A percentile compares a stretch with the other conserved stretches of the same genome.
Evolutionary conservation across 2,888 invertebrate species (phyloP).

Genomic region (Netelia fuscicornis): DNA sequence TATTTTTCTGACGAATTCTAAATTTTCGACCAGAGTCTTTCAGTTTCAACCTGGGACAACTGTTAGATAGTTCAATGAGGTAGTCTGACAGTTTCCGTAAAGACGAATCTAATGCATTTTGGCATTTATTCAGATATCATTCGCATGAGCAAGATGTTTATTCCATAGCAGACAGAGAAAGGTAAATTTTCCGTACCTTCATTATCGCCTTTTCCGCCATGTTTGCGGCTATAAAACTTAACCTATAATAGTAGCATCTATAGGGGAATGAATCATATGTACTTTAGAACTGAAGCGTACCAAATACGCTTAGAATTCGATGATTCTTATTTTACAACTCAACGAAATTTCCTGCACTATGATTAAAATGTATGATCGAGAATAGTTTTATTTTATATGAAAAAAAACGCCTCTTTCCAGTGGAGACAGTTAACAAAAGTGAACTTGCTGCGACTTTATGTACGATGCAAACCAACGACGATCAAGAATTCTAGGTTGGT

Average conservation of each 20-base stretch:
- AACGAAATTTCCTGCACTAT: background rate
- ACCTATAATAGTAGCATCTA: slow-evolving; percentile 67
- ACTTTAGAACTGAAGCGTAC: background rate
- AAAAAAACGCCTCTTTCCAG: slow-evolving; percentile 8
- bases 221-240: slow-evolving; percentile 67
- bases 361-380: background rate
- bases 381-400: background rate
- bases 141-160: background rate
- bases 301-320: background rate
- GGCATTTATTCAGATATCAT: too few species aligned
- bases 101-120: too few species aligned
- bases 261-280: slow-evolving; percentile 21
- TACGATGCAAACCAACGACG: too few species aligned
- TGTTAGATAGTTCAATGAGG: too few species aligned
- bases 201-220: slow-evolving; percentile 83
- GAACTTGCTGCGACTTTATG: background rate
- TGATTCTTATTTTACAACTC: slow-evolving; percentile 12
- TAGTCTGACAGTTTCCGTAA: too few species aligned
- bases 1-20: too few species aligned
- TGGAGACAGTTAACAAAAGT: slow-evolving; percentile 7
- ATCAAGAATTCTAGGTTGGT: too few species aligned
- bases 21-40: too few species aligned
- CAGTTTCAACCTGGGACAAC: too few species aligned
- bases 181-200: slow-evolving; percentile 77
- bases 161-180: background rate